Conservation (phyloP, 2,888 invertebrate species). For the Neocrepidodera transversa region DNA sequence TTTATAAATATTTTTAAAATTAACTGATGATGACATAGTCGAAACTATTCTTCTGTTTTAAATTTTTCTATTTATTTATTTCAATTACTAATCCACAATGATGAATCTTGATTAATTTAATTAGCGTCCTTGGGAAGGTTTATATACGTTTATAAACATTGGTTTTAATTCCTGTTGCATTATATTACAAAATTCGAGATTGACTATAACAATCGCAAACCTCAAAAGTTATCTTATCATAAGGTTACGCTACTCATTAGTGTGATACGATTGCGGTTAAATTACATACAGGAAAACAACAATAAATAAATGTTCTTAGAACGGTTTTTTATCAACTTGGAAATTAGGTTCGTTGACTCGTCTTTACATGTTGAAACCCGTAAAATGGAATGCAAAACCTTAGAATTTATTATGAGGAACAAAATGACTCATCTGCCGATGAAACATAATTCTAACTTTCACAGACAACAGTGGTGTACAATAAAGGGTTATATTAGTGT, state of each 20-base stretch:
- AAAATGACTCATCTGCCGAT: constrained; percentile 21
- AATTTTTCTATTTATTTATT: too few species aligned
- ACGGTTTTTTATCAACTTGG: constrained; percentile 24
- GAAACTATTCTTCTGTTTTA: too few species aligned
- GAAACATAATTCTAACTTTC: constrained; percentile 21
- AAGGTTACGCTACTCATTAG: constrained; percentile 28
- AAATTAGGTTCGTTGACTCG: constrained; percentile 30
- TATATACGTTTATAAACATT: too few species aligned
- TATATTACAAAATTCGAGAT: too few species aligned
- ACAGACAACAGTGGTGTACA: background rate
- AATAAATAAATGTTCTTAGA: constrained; percentile 31
- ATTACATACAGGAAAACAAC: constrained; percentile 33
- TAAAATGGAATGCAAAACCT: constrained; percentile 17
- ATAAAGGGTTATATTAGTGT: background rate
- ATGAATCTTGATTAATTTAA: too few species aligned
- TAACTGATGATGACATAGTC: too few species aligned
- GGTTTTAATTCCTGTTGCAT: too few species aligned
- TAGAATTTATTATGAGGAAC: constrained; percentile 18
- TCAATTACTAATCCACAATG: too few species aligned
- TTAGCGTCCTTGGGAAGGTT: too few species aligned
- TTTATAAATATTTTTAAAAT: too few species aligned
- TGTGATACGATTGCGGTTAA: constrained; percentile 24
- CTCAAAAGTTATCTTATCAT: constrained; percentile 17
- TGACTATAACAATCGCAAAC: too few species aligned
- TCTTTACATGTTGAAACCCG: constrained; percentile 21